Base-by-base conservation (phyloP, 2,113 vertebrate genomes). In the Eurystomus gularis region DNA sequence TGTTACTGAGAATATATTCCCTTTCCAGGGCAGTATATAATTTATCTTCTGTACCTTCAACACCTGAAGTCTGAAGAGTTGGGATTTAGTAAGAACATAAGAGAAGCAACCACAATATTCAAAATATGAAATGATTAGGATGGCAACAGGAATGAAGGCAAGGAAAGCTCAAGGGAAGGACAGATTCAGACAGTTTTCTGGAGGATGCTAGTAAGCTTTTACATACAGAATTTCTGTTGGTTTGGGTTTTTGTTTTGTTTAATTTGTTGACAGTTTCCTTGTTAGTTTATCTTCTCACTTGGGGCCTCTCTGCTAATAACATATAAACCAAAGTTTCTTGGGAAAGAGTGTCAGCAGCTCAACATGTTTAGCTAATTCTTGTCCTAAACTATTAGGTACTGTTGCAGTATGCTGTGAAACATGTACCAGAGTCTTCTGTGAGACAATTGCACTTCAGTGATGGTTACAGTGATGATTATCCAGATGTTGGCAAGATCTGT, bases 261-360 rank as follows among this genome's bases (percentile, higher is more conserved):
- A 31, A 17, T 86, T 65, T 62, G 4, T 75, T 90, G 29, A 9
- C 6, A 48, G 13, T 42, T 95, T 89, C 39, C 46, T 62, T 80
- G 26, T 90, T 87, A 75, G 55, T 91, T 86, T 93, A 24, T 40
- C 23, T 19, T 70, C 26, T 66, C 55, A 42, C 55, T 57, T 35
- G 57, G 82, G 29, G 16, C 33, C 11, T 69, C 24, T 85, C 21
- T 0, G 3, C 24, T 89, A 82, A 79, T 37, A 65, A 44, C 21
- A 18, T 8, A 37, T 15, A 82, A 65, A 60, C 3, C 11, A 33
- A 55, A 62, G 55, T 62, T 95, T 64, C 40, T 58, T 35, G 54
- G 49, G 81, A 52, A 72, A 29, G 35, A 49, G 8, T 58, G 46
- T 70, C 68, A 95, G 68, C 44, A 90, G 58, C 55, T 96, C 79